Evolutionary conservation across 2,797 vertebrate genomes (phyloP).

Genomic region (Acanthornis magna): DNA sequence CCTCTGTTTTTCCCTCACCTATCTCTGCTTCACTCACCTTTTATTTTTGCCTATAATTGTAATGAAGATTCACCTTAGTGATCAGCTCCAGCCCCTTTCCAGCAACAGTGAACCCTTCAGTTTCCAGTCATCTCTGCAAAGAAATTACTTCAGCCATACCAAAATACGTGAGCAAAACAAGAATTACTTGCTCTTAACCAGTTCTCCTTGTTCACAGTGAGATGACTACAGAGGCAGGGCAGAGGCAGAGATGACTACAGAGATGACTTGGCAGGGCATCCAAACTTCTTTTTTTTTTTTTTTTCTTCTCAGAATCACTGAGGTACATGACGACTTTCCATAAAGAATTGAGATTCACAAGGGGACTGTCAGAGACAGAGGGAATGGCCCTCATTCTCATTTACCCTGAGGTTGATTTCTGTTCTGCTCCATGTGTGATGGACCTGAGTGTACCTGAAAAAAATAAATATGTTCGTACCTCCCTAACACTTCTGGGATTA

Average conservation of each 20-base stretch:
- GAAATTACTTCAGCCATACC: not conserved
- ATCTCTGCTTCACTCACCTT: not conserved
- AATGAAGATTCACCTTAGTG: not conserved
- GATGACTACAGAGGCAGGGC: not conserved
- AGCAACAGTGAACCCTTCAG: not conserved
- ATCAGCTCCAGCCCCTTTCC: not conserved
- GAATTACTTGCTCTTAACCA: not conserved
- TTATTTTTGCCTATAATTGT: not conserved
- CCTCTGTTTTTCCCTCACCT: not conserved
- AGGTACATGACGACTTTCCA: not conserved
- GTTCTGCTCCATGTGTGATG: not conserved
- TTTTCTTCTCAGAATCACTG: not conserved
- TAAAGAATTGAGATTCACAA: not conserved
- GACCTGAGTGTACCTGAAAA: not conserved
- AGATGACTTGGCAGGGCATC: not conserved
- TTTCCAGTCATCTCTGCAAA: not conserved
- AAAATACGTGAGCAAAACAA: not conserved
- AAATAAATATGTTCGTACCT: not conserved
- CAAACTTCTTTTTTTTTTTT: not conserved
- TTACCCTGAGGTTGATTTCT: not conserved
- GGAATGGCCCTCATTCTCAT: not conserved
- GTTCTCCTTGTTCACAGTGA: not conserved
- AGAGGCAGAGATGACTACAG: not conserved
- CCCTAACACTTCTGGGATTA: not conserved
- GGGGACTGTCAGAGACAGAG: not conserved